These are phyloP conservation scores for Incurvaria masculella DNA, from an alignment of 2,888 invertebrate species.

Conservation along the genomic window DNA sequence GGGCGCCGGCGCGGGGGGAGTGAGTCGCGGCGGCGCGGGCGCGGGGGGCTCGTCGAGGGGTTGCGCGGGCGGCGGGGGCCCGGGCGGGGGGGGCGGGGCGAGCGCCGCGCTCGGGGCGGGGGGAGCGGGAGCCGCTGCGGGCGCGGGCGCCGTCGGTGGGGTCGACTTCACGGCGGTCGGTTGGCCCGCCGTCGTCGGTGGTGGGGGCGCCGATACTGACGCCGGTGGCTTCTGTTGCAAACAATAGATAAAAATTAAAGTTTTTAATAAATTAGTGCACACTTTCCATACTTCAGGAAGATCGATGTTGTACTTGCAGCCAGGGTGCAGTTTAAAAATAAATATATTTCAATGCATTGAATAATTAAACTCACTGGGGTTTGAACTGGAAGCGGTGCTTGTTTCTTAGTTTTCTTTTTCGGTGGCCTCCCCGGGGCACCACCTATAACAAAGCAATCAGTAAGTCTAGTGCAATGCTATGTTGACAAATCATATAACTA, in stretches of 20 bases:
- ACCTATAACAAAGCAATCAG: conserved; percentile 21
- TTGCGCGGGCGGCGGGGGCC: conserved; percentile 27
- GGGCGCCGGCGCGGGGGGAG: no score
- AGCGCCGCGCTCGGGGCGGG: conserved; percentile 28
- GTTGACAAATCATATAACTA: no score
- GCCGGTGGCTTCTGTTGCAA: conserved; percentile 21
- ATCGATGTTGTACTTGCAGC: no score
- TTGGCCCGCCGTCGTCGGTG: background rate
- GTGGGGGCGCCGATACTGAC: background rate
- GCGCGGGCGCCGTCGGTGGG: conserved; percentile 10
- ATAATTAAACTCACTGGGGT: conserved; percentile 38
- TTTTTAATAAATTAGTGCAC: no score
- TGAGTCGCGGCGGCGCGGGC: conserved; percentile 19
- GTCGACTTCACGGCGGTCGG: conserved; percentile 7
- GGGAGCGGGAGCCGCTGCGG: conserved; percentile 16
- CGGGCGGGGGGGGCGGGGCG: conserved; percentile 29
- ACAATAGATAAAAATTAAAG: no score
- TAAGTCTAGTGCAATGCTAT: background rate
- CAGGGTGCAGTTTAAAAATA: background rate
- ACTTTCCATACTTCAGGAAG: no score
- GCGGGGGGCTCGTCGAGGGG: conserved; percentile 28
- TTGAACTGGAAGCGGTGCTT: conserved; percentile 27
- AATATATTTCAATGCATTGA: no score
- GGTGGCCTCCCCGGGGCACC: conserved; percentile 37
- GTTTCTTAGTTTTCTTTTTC: conserved; percentile 47